phyloP scores from a whole-genome alignment of 2,797 vertebrate genomes.

The Gallirallus australis region DNA sequence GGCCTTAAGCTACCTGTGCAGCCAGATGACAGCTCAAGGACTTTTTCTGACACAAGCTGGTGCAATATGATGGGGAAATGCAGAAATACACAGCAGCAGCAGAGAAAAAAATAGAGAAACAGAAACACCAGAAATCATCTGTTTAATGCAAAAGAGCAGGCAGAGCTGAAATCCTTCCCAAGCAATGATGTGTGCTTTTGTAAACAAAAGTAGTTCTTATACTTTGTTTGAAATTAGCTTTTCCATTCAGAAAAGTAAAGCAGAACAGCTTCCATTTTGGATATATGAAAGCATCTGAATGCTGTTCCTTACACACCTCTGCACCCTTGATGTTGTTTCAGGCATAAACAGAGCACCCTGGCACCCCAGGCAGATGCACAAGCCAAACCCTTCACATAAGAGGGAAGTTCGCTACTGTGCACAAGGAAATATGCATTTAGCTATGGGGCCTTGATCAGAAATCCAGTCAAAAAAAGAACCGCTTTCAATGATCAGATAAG shows the following conservation, averaged over 20 bases:
- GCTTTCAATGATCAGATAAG: background rate
- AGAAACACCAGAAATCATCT: background rate
- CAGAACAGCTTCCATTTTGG: background rate
- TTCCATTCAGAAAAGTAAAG: background rate
- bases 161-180: background rate
- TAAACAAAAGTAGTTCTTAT: constrained; percentile 14
- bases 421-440: background rate
- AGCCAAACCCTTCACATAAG: background rate
- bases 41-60: background rate
- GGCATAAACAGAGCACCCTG: background rate
- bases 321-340: background rate
- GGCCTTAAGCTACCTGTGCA: background rate
- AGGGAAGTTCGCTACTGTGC: background rate
- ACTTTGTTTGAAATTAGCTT: background rate
- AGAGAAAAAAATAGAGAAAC: background rate
- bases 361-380: background rate
- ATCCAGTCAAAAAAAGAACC: background rate
- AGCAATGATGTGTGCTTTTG: accelerated
- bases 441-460: background rate
- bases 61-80: background rate
- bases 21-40: background rate
- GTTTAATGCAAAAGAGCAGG: background rate
- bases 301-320: background rate
- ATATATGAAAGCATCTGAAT: background rate
- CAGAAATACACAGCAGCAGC: background rate